A percentile compares a stretch with the other conserved stretches of the same genome.
These are phyloP conservation scores for Pipra filicauda DNA, from an alignment of 2,113 vertebrate genomes.

Conservation along the genomic window DNA sequence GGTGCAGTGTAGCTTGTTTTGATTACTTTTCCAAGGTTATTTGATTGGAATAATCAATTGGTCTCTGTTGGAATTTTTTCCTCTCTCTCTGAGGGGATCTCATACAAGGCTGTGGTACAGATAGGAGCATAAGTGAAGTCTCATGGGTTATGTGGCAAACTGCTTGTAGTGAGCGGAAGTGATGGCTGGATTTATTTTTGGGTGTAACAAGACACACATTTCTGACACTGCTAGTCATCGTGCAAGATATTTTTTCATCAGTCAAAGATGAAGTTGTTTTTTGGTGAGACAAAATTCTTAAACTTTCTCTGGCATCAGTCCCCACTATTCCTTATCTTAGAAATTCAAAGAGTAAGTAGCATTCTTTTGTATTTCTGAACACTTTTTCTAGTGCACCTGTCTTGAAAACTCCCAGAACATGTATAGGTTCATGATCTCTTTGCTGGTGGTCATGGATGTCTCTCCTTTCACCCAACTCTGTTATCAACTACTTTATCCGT, in stretches of 20 bases:
- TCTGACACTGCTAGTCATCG: not conserved
- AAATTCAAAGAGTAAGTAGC: not conserved
- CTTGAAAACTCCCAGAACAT: not conserved
- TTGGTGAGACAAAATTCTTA: not conserved
- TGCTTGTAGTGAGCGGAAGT: not conserved
- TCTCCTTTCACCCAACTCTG: not conserved
- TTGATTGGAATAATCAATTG: not conserved
- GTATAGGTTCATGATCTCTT: not conserved
- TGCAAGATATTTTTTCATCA: not conserved
- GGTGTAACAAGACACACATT: not conserved
- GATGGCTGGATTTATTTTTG: not conserved
- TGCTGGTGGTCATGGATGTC: not conserved
- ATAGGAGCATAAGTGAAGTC: not conserved
- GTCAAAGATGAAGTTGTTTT: not conserved
- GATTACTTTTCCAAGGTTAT: not conserved
- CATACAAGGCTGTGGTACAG: not conserved
- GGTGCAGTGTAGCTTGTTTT: not conserved
- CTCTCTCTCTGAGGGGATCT: not conserved
- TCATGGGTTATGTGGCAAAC: not conserved
- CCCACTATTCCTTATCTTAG: not conserved
- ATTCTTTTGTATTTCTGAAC: not conserved
- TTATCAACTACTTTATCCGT: not conserved
- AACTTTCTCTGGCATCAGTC: not conserved
- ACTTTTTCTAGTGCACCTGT: not conserved
- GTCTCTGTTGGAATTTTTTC: not conserved